Base-by-base conservation (phyloP, 1,140 invertebrate genomes). In the Coenobita brevimanus region DNA sequence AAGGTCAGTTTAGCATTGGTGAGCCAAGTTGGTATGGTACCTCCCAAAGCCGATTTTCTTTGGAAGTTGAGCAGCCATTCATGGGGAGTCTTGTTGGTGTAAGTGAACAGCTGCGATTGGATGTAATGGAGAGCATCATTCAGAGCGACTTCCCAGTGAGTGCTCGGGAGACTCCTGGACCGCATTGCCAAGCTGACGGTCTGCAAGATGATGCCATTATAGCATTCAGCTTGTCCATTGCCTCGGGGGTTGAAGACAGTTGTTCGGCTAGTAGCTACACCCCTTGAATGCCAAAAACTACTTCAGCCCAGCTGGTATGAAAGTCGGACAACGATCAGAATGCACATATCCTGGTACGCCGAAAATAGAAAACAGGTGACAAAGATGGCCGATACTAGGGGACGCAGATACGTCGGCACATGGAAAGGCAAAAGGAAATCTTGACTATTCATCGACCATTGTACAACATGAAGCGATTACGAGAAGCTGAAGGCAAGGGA, bases 391-490 rank as follows among this genome's bases (percentile, higher is more conserved):
- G 46, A 50, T 17, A 50, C 6, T 17, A 50, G 46, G 54, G 10
- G 46, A 24, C 54, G 27, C 27, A 36, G 17, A 36, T 2, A 15
- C 33, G 10, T 21, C 27, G 6, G 78, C 3, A 36, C 30, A 80
- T 3, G 67, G 67, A 75, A 73, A 84, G 27, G 46, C 82, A 73
- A 84, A 84, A 57, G 67, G 46, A 57, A 84, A 75, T 1, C 50
- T 21, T 46, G 50, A 84, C 10, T 75, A 84, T 33, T 75, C 43
- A 38, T 73, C 82, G 17, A 75, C 8, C 1, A 60, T 33, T 36
- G 10, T 57, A n/a, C 2, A 73, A 46, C 27, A 88, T 60, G 64
- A 60, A 82, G 38, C 24, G 46, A 64, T 82, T 88, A 6, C 57
- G n/a, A 10, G 75, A 50, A 17, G 73, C 33, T 15, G 43, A 24